Evolutionary conservation across 1,140 invertebrate genomes (phyloP), one percentile per base, ranked within the genome.

Genomic region (Ctenoplectra terminalis): DNA sequence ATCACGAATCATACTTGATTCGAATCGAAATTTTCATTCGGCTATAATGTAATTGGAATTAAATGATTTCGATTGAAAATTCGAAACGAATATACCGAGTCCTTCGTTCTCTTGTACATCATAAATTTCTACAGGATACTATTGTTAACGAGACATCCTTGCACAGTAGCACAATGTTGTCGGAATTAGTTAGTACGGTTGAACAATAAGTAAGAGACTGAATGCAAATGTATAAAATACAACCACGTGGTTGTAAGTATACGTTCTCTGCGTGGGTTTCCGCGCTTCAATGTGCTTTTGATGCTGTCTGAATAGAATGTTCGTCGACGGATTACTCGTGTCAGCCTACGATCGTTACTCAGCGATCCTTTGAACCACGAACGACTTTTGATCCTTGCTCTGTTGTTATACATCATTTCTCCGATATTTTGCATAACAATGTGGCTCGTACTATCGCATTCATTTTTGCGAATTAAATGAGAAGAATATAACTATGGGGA

Each of bases 281-380:
- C 64, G 40, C 46, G 40, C 63, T 43, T 37, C 63, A 64, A 64
- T 64, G 61, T 63, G 63, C 40, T 67, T 67, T 67, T 46, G 40
- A 67, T 46, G 40, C 26, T 46, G 26, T n/a, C 9, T 67, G 40
- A 67, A 67, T 67, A 67, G 64, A 67, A 67, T 46, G 64, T 46
- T 46, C 64, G 40, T 67, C 40, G 64, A 67, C 64, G 64, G 64
- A 67, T 67, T 67, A 67, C 37, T 8, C 64, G 37, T 67, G 40
- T 67, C 64, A 67, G 64, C 64, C 64, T 67, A 46, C 64, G 64
- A 67, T 67, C 64, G 64, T 67, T 67, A 46, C 40, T 29, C 40
- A 46, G 40, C 37, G 8, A 67, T 67, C 40, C 40, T 67, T 67
- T 46, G 37, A 67, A 1, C 63, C 37, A 1, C 63, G 20, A 46